phyloP scores from a whole-genome alignment of 2,113 vertebrate genomes.

The Alexandromys fortis region DNA sequence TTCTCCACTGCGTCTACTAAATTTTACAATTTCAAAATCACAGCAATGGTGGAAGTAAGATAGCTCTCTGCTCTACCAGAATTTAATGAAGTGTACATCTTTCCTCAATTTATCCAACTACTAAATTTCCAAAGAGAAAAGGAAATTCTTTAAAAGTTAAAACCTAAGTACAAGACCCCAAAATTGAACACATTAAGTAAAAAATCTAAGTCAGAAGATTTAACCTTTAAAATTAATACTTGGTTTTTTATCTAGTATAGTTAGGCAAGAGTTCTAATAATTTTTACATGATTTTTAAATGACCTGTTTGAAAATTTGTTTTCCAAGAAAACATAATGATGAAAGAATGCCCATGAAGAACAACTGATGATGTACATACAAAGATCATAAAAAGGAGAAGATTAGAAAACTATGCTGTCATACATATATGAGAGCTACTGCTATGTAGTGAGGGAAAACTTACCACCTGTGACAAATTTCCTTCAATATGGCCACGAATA shows the following conservation, averaged over 20 bases:
- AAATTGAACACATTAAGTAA: neutral
- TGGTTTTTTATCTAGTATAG: neutral
- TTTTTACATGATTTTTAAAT: neutral
- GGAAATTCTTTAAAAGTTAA: neutral
- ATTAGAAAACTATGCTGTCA: neutral
- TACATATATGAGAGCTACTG: neutral
- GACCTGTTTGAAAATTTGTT: neutral
- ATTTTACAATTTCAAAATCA: slow-evolving; percentile 52
- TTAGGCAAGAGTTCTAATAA: neutral
- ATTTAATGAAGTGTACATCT: neutral
- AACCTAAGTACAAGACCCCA: neutral
- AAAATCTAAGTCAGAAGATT: neutral
- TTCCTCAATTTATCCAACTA: neutral
- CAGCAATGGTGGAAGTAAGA: neutral
- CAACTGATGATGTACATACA: neutral
- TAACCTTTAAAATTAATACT: neutral
- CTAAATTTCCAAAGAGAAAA: neutral
- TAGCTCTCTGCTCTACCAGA: slow-evolving; percentile 20
- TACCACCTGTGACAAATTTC: no score
- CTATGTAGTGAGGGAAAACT: neutral
- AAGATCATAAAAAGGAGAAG: neutral
- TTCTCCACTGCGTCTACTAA: slow-evolving; percentile 42
- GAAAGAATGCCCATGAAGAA: neutral
- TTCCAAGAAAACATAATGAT: neutral
- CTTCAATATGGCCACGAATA: neutral